phyloP scores from a whole-genome alignment of 2,888 invertebrate species.

The Slavum lentiscoides region DNA sequence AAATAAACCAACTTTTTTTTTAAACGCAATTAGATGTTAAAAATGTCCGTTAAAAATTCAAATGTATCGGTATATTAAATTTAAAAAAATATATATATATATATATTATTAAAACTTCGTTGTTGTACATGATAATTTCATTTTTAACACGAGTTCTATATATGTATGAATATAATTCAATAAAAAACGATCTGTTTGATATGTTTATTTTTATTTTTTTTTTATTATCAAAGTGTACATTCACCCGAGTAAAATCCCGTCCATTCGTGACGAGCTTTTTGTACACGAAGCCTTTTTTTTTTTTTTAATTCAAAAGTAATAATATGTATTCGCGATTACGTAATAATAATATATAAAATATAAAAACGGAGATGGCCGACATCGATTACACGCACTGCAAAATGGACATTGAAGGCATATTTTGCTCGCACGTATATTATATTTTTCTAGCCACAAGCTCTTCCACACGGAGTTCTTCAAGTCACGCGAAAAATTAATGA shows the following conservation, averaged over 20 bases:
- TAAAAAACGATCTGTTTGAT: not conserved
- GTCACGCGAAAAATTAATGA: constrained; percentile 27
- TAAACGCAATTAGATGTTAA: too few species aligned
- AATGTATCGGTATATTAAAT: too few species aligned
- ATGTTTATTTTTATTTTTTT: not conserved
- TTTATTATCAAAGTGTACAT: constrained; percentile 35
- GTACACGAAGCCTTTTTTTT: constrained; percentile 17
- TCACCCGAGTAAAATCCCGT: constrained; percentile 20
- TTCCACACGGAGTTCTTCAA: not conserved
- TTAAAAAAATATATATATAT: too few species aligned
- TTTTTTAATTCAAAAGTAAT: constrained; percentile 8
- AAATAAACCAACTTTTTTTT: too few species aligned
- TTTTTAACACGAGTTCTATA: too few species aligned
- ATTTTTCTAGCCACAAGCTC: constrained; percentile 12
- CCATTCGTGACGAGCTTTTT: constrained; percentile 28
- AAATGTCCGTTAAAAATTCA: too few species aligned
- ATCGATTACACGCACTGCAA: constrained; percentile 24
- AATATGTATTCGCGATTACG: constrained; percentile 4
- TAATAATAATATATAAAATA: not conserved
- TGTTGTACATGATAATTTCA: too few species aligned
- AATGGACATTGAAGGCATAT: constrained; percentile 22
- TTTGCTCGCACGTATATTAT: constrained; percentile 18
- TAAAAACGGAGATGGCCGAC: constrained; percentile 11
- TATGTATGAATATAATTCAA: too few species aligned
- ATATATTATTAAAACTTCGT: too few species aligned